A percentile compares a stretch with the other conserved stretches of the same genome.
Conservation (phyloP, 2,888 invertebrate species). For the Selenia dentaria region DNA sequence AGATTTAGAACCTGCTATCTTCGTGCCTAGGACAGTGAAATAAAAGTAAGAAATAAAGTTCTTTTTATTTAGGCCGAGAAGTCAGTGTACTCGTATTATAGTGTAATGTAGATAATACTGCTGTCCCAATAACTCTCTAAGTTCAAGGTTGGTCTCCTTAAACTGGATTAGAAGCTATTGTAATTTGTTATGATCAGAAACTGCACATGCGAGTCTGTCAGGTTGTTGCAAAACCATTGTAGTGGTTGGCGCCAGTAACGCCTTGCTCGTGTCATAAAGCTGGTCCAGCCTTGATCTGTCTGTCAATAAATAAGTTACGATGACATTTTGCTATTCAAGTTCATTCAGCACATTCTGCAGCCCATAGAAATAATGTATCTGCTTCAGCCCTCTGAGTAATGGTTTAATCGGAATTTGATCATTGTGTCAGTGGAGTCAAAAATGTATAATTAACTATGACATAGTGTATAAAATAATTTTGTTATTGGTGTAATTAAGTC, state of each 20-base stretch:
- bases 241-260: conserved; percentile 16
- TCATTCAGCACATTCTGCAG: conserved; percentile 43
- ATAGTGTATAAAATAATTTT: too few species aligned
- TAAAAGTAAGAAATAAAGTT: too few species aligned
- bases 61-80: too few species aligned
- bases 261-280: conserved; percentile 22
- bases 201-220: conserved; percentile 19
- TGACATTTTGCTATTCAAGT: conserved; percentile 50
- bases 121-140: conserved; percentile 19
- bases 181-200: conserved; percentile 23
- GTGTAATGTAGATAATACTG: too few species aligned
- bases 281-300: conserved; percentile 64
- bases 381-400: conserved; percentile 23
- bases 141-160: conserved; percentile 24
- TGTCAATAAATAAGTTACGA: conserved; percentile 46
- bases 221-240: conserved; percentile 27
- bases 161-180: conserved; percentile 27
- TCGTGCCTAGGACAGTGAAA: too few species aligned
- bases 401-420: conserved; percentile 1
- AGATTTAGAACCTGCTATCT: too few species aligned
- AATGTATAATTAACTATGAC: too few species aligned
- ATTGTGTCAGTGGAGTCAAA: not conserved
- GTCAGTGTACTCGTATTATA: too few species aligned
- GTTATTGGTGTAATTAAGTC: too few species aligned
- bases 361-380: too few species aligned